A percentile compares a stretch with the other conserved stretches of the same genome.
Conservation (phyloP, 2,888 invertebrate species). For the Thereva nobilitata region DNA sequence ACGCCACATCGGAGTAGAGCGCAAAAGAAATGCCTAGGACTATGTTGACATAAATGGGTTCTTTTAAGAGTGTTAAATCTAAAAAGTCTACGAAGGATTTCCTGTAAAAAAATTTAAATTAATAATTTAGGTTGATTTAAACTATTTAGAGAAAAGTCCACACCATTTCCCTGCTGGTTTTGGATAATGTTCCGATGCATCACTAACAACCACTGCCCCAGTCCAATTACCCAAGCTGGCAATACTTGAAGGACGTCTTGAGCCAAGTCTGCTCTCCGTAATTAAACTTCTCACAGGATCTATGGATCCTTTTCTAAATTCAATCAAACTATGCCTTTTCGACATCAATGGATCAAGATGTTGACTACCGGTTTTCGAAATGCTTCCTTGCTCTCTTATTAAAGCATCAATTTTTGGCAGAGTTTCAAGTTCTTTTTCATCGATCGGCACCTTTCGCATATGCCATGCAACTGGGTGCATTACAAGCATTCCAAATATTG, state of each 20-base stretch:
- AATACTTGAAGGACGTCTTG: constrained; percentile 52
- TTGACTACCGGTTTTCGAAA: constrained; percentile 8
- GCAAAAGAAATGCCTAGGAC: constrained; percentile 70
- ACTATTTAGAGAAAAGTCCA: background rate
- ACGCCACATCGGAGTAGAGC: constrained; percentile 71
- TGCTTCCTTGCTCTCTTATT: constrained; percentile 10
- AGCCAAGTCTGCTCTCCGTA: constrained; percentile 19
- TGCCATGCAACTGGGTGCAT: constrained; percentile 80
- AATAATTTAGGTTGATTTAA: background rate
- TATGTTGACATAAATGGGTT: constrained; percentile 69
- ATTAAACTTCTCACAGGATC: constrained; percentile 24
- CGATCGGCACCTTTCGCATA: constrained; percentile 60
- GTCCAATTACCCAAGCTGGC: constrained; percentile 57
- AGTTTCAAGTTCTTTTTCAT: constrained; percentile 51
- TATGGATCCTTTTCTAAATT: constrained; percentile 1
- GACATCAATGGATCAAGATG: constrained; percentile 38
- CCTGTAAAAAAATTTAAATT: constrained; percentile 49
- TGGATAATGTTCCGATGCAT: constrained; percentile 48
- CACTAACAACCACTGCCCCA: constrained; percentile 52
- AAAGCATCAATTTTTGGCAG: constrained; percentile 30
- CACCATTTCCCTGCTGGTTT: constrained; percentile 42
- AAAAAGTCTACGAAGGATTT: constrained; percentile 65
- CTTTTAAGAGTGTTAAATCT: constrained; percentile 67
- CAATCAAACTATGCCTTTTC: constrained; percentile 7
- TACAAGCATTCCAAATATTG: constrained; percentile 69